Conservation (phyloP, 2,888 invertebrate genomes). For the Ctenicera cuprea region DNA sequence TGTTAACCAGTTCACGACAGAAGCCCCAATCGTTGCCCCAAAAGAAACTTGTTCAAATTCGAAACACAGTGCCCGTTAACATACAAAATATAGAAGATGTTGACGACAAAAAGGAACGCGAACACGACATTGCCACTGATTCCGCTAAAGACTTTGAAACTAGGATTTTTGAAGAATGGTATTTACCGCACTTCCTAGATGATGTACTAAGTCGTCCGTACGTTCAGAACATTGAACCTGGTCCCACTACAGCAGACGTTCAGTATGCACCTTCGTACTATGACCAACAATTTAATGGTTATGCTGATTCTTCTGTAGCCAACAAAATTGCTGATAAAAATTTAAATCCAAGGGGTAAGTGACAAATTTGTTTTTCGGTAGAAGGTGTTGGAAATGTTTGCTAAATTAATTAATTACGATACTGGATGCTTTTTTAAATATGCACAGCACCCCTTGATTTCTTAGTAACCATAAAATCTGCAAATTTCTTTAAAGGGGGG, state of each 20-base stretch:
- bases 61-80: too few relatives aligned
- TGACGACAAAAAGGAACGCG: background rate
- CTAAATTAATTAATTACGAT: too few relatives aligned
- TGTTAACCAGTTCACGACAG: too few relatives aligned
- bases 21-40: too few relatives aligned
- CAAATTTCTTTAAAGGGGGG: too few relatives aligned
- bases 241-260: background rate
- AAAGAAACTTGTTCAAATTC: too few relatives aligned
- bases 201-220: background rate
- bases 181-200: background rate
- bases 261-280: background rate
- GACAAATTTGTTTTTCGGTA: too few relatives aligned
- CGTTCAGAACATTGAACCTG: background rate
- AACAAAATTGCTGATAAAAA: background rate
- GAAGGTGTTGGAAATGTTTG: too few relatives aligned
- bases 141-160: background rate
- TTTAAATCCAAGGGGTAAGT: background rate
- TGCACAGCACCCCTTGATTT: too few relatives aligned
- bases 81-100: background rate
- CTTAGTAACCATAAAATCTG: too few relatives aligned
- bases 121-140: background rate
- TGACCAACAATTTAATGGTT: too few relatives aligned
- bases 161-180: slow-evolving; percentile 12
- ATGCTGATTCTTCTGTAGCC: background rate
- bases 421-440: too few relatives aligned